Percentiles rank a stretch among this genome's conserved stretches.
These are phyloP conservation scores for Labeo calbasu DNA, from an alignment of 2,797 vertebrate species.

Conservation along the genomic window DNA sequence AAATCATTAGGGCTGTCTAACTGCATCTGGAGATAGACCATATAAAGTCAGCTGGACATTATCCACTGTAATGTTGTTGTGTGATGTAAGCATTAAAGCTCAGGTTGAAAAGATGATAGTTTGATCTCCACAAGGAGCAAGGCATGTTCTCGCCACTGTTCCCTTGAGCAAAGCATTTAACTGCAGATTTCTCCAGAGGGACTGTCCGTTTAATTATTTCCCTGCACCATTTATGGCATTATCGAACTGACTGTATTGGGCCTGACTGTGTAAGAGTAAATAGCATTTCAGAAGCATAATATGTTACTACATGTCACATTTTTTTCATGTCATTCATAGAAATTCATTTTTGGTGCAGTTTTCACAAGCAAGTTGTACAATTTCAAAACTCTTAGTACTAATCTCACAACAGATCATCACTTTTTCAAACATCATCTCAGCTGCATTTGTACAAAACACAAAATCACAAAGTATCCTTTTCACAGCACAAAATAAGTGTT, in stretches of 20 bases:
- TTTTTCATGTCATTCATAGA: too few relatives aligned
- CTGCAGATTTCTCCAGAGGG: background rate
- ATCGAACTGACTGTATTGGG: background rate
- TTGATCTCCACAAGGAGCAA: background rate
- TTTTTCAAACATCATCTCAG: background rate
- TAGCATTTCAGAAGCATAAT: background rate
- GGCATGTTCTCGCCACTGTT: background rate
- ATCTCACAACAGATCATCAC: too few relatives aligned
- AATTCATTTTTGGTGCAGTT: too few relatives aligned
- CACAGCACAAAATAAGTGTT: background rate
- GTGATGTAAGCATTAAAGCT: background rate
- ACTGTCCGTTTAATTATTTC: background rate
- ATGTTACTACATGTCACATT: too few relatives aligned
- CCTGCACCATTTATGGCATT: background rate
- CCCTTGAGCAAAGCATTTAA: background rate
- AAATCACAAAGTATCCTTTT: background rate
- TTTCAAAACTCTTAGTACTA: too few relatives aligned
- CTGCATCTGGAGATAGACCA: conserved; percentile 15
- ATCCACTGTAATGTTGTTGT: conserved; percentile 25
- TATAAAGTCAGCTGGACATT: conserved; percentile 14
- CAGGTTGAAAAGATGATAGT: background rate
- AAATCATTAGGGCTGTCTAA: background rate
- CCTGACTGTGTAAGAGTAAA: background rate
- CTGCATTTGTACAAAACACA: background rate
- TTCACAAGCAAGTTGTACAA: too few relatives aligned